Percentiles rank a stretch among this genome's conserved stretches.
Conservation (phyloP, 2,797 vertebrate species). For the Melanotaenia parkinsoni region DNA sequence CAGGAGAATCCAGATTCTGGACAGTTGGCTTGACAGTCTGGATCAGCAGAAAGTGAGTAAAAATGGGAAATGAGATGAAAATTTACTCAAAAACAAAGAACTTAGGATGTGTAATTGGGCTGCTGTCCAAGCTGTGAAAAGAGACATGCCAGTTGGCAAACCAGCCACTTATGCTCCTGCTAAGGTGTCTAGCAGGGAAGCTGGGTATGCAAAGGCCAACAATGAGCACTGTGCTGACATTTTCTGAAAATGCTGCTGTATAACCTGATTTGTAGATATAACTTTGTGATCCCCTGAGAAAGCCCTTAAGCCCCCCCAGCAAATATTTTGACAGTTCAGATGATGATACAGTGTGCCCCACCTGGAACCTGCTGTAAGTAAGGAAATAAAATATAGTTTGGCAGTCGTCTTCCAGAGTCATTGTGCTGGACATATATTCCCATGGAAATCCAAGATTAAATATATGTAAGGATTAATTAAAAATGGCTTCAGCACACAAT, state of each 20-base stretch:
- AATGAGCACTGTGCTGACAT: slow-evolving; percentile 41
- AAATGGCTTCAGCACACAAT: no score
- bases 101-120: slow-evolving; percentile 66
- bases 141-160: slow-evolving; percentile 72
- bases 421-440: neutral
- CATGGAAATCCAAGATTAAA: neutral
- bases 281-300: slow-evolving; percentile 13
- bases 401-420: slow-evolving; percentile 19
- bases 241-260: slow-evolving; percentile 31
- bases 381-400: slow-evolving; percentile 1
- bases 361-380: slow-evolving; percentile 25
- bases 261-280: slow-evolving; percentile 42
- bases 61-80: slow-evolving; percentile 59
- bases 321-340: slow-evolving; percentile 13
- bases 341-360: slow-evolving; percentile 15
- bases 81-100: slow-evolving; percentile 67
- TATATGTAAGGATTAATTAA: neutral
- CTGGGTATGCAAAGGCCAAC: slow-evolving; percentile 52
- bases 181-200: slow-evolving; percentile 54
- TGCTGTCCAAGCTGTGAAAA: slow-evolving; percentile 55
- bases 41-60: slow-evolving; percentile 57
- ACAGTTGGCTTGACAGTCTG: slow-evolving; percentile 57
- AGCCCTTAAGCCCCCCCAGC: slow-evolving; percentile 21
- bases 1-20: slow-evolving; percentile 32
- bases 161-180: slow-evolving; percentile 54